These are phyloP conservation scores for sheep (Ovis aries) DNA, from an alignment of 2,113 vertebrate genomes.

Conservation along the genomic window ARS-UI_Ramb_v3.0 NC_056069.1:55730501-55731000, in stretches of 20 bases:
- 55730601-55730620: background rate
- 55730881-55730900: background rate
- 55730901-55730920: background rate
- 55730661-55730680: background rate
- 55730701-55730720: background rate
- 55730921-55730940: background rate
- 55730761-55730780: background rate
- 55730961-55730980: fast-evolving
- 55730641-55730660: background rate
- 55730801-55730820: background rate
- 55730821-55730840: background rate
- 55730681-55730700: background rate
- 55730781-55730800: background rate
- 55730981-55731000: background rate
- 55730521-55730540: background rate
- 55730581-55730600: background rate
- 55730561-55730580: background rate
- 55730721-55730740: background rate
- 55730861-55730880: background rate
- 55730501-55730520: background rate
- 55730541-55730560: background rate
- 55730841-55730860: background rate
- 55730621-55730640: too few relatives aligned
- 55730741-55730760: background rate
- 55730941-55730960: background rate